Conservation (phyloP, 1,140 invertebrate species). For the Teleogryllus occipitalis region DNA sequence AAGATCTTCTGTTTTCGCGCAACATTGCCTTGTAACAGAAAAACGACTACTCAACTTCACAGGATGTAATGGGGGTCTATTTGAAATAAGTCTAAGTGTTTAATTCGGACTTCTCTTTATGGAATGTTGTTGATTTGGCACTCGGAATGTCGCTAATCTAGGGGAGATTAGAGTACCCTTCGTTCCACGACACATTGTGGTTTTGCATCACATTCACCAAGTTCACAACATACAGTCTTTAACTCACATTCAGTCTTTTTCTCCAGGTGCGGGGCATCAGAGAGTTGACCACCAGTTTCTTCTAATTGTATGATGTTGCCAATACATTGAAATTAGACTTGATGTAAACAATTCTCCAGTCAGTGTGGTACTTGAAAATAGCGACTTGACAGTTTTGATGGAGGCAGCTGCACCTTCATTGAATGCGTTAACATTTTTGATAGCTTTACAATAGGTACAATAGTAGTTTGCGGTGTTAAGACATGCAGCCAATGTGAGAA, state of each 20-base stretch:
- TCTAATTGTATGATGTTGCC: no score
- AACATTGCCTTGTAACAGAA: background rate
- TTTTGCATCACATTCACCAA: background rate
- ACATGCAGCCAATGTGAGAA: no score
- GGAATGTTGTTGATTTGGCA: background rate
- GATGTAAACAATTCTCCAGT: no score
- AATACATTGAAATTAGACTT: no score
- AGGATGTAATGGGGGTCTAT: background rate
- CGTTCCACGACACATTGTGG: background rate
- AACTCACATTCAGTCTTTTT: background rate
- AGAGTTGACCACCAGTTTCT: background rate
- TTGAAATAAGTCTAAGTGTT: constrained; percentile 7
- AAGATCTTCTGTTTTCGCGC: constrained; percentile 4
- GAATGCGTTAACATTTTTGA: no score
- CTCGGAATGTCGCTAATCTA: background rate
- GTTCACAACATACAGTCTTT: background rate
- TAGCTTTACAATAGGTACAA: no score
- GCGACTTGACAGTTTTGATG: no score
- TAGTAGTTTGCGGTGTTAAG: no score
- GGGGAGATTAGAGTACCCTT: background rate
- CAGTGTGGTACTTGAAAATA: no score
- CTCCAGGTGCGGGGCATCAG: background rate
- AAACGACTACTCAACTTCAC: background rate
- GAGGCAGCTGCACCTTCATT: no score
- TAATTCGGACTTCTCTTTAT: background rate